Evolutionary conservation across 2,888 invertebrate genomes (phyloP).

Genomic region (Kryphioiulus occultus): DNA sequence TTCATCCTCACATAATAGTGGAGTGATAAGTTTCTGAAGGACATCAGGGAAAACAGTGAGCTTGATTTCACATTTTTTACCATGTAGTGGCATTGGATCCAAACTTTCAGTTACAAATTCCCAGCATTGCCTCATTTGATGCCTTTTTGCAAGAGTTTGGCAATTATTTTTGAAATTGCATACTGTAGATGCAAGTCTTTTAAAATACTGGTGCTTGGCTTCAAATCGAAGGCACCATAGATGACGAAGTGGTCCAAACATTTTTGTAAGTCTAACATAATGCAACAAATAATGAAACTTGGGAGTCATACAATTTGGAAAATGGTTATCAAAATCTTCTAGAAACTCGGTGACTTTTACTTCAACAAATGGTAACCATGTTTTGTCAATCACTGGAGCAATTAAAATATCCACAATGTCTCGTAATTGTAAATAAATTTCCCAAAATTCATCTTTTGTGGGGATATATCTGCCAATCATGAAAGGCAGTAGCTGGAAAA

Average conservation of each 20-base stretch:
- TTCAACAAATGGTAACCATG: background rate
- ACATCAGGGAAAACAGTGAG: background rate
- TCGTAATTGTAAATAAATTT: background rate
- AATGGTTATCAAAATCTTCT: background rate
- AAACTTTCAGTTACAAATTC: background rate
- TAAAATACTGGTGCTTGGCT: background rate
- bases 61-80: background rate
- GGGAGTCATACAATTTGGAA: background rate
- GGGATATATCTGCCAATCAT: background rate
- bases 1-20: background rate
- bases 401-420: background rate
- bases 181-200: background rate
- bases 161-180: background rate
- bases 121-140: background rate
- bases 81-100: background rate
- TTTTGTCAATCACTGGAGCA: background rate
- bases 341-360: background rate
- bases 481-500: background rate
- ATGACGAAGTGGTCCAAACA: background rate
- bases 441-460: background rate
- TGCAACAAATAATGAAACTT: background rate
- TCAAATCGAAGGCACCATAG: background rate
- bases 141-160: background rate
- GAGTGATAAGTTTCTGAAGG: background rate
- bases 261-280: background rate